A percentile compares a stretch with the other conserved stretches of the same genome.
These are phyloP conservation scores for Parotia lawesii DNA, from an alignment of 2,113 vertebrate species.

Conservation along the genomic window DNA sequence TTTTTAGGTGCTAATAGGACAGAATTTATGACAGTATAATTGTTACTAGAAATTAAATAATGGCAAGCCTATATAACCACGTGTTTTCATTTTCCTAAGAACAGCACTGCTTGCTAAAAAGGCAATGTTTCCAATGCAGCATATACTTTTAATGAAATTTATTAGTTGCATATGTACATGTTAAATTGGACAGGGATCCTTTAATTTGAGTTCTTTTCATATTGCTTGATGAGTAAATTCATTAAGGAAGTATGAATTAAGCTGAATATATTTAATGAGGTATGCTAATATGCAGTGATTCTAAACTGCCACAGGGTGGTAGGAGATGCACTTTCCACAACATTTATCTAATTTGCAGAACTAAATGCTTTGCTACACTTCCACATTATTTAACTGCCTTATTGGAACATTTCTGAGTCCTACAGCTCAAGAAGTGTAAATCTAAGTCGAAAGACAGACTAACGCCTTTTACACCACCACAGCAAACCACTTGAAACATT, in stretches of 20 bases:
- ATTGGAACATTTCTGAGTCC: background rate
- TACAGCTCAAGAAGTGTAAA: background rate
- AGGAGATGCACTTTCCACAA: constrained; percentile 72
- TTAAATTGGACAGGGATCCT: background rate
- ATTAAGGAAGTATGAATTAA: constrained; percentile 47
- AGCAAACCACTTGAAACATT: background rate
- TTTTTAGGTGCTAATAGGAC: background rate
- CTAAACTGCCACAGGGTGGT: constrained; percentile 77
- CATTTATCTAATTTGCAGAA: constrained; percentile 67
- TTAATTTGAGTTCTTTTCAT: background rate
- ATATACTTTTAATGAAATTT: background rate
- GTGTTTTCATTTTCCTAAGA: background rate
- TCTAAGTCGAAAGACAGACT: background rate
- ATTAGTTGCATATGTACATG: background rate
- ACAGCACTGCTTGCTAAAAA: background rate
- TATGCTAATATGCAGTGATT: constrained; percentile 74
- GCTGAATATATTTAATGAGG: constrained; percentile 54
- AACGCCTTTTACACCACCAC: background rate
- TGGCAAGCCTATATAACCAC: background rate
- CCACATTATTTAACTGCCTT: constrained; percentile 5
- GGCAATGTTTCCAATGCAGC: background rate
- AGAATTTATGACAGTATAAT: background rate
- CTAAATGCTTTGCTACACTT: constrained; percentile 59
- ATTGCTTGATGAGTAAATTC: background rate
- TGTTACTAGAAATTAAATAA: background rate